Conservation (phyloP, 2,888 invertebrate species). For the Marasmarcha lunaedactyla region DNA sequence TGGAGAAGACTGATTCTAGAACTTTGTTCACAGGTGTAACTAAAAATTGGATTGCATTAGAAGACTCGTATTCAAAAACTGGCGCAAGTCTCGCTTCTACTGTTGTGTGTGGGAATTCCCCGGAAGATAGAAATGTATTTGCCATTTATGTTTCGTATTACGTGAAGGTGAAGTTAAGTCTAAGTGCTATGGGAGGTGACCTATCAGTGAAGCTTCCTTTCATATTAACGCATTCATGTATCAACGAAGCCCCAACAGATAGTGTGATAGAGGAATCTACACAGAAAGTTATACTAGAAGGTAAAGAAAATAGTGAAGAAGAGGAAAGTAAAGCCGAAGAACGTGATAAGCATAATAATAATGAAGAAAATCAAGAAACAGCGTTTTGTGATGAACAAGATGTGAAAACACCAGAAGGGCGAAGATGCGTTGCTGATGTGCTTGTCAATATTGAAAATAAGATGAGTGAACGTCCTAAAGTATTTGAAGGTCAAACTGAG, state of each 20-base stretch:
- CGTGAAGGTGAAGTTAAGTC: constrained; percentile 85
- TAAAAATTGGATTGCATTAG: constrained; percentile 92
- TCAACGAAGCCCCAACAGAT: constrained; percentile 71
- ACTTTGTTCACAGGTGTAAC: constrained; percentile 74
- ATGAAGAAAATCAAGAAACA: constrained; percentile 30
- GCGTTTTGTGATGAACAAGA: constrained; percentile 33
- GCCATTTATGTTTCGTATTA: constrained; percentile 93
- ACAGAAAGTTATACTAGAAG: constrained; percentile 58
- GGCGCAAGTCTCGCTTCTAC: constrained; percentile 74
- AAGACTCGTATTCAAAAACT: constrained; percentile 82
- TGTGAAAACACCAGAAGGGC: constrained; percentile 41
- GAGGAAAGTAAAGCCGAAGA: constrained; percentile 37
- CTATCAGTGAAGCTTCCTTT: constrained; percentile 85
- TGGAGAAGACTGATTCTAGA: neutral
- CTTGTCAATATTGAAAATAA: constrained; percentile 59
- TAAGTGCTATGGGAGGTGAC: constrained; percentile 86
- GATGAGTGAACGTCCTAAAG: constrained; percentile 45
- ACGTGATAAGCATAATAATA: constrained; percentile 47
- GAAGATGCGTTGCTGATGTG: constrained; percentile 49
- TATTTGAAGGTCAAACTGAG: constrained; percentile 43
- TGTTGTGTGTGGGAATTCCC: constrained; percentile 64
- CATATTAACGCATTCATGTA: constrained; percentile 79
- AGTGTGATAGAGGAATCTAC: constrained; percentile 63
- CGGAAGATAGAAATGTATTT: constrained; percentile 86
- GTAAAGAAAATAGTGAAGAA: constrained; percentile 54